phyloP scores from a whole-genome alignment of 2,113 vertebrate genomes.

The Callocephalon fimbriatum region DNA sequence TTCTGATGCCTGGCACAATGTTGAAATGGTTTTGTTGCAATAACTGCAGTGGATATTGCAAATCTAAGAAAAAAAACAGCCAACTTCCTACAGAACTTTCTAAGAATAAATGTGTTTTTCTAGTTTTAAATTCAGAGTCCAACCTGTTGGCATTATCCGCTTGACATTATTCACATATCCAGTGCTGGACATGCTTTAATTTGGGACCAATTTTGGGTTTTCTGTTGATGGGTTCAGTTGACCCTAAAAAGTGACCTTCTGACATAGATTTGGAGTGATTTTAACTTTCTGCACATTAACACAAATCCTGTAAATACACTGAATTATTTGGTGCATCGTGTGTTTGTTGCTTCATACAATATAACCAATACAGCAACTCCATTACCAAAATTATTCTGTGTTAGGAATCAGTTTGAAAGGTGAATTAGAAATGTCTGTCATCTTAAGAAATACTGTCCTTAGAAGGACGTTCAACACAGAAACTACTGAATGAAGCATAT shows the following conservation, averaged over 20 bases:
- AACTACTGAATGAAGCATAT: neutral
- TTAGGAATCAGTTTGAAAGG: neutral
- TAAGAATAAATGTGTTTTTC: neutral
- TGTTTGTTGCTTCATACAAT: neutral
- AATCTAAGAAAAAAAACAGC: neutral
- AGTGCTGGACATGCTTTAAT: neutral
- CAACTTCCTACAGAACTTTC: neutral
- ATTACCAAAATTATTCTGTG: neutral
- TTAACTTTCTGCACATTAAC: neutral
- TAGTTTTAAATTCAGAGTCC: neutral
- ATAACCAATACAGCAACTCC: neutral
- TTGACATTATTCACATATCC: neutral
- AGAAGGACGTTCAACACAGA: neutral
- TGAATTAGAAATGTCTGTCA: neutral
- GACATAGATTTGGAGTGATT: neutral
- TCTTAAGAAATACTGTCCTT: neutral
- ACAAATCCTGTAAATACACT: neutral
- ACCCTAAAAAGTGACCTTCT: neutral
- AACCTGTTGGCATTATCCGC: rapidly evolving
- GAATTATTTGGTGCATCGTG: neutral
- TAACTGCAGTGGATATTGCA: neutral
- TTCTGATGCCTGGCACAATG: neutral
- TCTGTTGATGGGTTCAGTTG: neutral
- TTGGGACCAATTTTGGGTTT: neutral
- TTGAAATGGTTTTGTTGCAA: neutral